Conservation (phyloP, 2,888 invertebrate genomes). For the Eurytoma californica region DNA sequence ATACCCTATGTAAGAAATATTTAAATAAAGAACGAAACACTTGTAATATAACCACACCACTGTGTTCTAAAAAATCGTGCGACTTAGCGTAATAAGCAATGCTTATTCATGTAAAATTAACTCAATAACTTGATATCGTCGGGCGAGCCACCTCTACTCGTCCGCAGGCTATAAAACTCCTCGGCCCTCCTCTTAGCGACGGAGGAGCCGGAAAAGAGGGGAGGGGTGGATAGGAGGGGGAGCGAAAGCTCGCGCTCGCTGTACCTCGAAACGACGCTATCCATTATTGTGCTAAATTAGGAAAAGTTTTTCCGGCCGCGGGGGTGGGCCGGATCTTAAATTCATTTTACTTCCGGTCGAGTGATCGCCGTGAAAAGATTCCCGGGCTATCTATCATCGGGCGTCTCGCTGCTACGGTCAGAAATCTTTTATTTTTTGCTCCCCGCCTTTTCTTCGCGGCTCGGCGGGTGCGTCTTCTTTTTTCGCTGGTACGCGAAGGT, state of each 20-base stretch:
- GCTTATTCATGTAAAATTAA: constrained; percentile 58
- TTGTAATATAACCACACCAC: too few species aligned
- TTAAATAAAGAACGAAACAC: too few species aligned
- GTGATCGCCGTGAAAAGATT: constrained; percentile 69
- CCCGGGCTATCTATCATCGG: constrained; percentile 71
- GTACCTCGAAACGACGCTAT: constrained; percentile 58
- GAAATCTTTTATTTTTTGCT: constrained; percentile 52
- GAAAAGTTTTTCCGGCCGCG: constrained; percentile 62
- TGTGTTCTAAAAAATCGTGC: too few species aligned
- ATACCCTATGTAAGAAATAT: too few species aligned
- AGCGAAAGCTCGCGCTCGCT: constrained; percentile 18
- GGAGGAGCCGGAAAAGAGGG: constrained; percentile 3
- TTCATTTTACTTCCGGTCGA: constrained; percentile 73
- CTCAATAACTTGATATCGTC: constrained; percentile 50
- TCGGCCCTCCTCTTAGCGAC: not conserved
- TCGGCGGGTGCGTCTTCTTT: not conserved
- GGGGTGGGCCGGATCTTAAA: constrained; percentile 69
- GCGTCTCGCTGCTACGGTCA: constrained; percentile 68
- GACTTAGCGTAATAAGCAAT: constrained; percentile 50
- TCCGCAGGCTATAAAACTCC: constrained; percentile 51
- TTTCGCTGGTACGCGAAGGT: not conserved
- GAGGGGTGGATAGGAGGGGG: constrained; percentile 15
- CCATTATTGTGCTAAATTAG: constrained; percentile 65
- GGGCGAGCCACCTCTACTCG: constrained; percentile 12
- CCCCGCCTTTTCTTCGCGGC: not conserved